Conservation (phyloP, 2,888 invertebrate genomes). For the Orgyia antiqua region DNA sequence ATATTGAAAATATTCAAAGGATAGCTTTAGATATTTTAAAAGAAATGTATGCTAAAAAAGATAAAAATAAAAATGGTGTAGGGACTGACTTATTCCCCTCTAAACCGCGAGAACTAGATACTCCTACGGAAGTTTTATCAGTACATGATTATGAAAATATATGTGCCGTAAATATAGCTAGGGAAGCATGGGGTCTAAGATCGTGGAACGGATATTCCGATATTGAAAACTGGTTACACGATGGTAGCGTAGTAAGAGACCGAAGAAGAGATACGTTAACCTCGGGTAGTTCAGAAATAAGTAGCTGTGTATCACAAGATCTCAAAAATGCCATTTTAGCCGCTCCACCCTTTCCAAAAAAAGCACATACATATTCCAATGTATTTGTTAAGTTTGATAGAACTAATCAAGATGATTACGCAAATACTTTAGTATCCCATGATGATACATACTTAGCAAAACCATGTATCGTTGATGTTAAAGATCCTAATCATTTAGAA, state of each 20-base stretch:
- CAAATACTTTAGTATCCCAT: slow-evolving; percentile 71
- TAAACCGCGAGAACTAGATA: slow-evolving; percentile 69
- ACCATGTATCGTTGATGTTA: slow-evolving; percentile 71
- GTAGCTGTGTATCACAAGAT: slow-evolving; percentile 68
- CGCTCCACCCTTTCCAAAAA: slow-evolving; percentile 66
- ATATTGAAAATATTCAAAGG: slow-evolving; percentile 74
- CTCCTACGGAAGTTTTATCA: slow-evolving; percentile 77
- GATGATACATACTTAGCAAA: slow-evolving; percentile 75
- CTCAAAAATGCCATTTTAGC: slow-evolving; percentile 61
- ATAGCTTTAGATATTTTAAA: slow-evolving; percentile 73
- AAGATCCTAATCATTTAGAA: slow-evolving; percentile 74
- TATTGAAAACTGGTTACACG: slow-evolving; percentile 80
- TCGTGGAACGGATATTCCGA: slow-evolving; percentile 82
- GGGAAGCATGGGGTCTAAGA: slow-evolving; percentile 81
- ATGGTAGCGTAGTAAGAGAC: slow-evolving; percentile 79
- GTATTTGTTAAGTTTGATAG: slow-evolving; percentile 66
- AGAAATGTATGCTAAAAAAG: slow-evolving; percentile 74
- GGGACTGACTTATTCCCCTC: slow-evolving; percentile 46
- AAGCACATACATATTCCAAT: slow-evolving; percentile 66
- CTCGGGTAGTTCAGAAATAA: slow-evolving; percentile 77
- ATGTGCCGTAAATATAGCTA: slow-evolving; percentile 80
- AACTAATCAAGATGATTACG: slow-evolving; percentile 69
- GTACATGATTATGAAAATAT: slow-evolving; percentile 83
- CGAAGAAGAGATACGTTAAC: slow-evolving; percentile 77
- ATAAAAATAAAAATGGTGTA: slow-evolving; percentile 54